phyloP scores from a whole-genome alignment of 2,113 vertebrate genomes.

The Pterocles orientalis region DNA sequence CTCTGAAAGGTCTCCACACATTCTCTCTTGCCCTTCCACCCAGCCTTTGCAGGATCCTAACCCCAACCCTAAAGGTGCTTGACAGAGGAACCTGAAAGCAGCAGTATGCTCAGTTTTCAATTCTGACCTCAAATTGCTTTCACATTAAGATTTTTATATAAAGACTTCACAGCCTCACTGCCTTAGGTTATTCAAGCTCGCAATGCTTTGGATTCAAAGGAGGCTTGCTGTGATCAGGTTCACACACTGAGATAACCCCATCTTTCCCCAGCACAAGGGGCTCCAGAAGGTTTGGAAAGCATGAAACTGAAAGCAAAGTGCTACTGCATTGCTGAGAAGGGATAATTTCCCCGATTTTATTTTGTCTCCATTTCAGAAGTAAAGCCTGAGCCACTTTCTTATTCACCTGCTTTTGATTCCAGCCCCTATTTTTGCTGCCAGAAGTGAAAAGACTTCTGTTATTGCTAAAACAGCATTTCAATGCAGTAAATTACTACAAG shows the following conservation, averaged over 20 bases:
- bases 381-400: not conserved
- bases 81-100: not conserved
- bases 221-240: not conserved
- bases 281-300: not conserved
- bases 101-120: not conserved
- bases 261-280: not conserved
- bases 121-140: not conserved
- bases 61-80: not conserved
- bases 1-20: not conserved
- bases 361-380: not conserved
- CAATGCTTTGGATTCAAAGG: not conserved
- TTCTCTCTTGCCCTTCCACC: not conserved
- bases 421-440: not conserved
- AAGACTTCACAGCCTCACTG: not conserved
- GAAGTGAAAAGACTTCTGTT: not conserved
- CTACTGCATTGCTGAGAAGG: not conserved
- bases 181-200: not conserved
- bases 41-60: not conserved
- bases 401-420: not conserved
- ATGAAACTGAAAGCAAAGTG: not conserved
- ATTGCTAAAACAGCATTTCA: not conserved
- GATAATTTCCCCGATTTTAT: not conserved
- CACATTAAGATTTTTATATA: not conserved
- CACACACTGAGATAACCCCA: not conserved
- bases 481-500: not conserved